Base-by-base conservation (phyloP, 2,888 invertebrate genomes). In the Drosophila pseudotakahashii region DNA sequence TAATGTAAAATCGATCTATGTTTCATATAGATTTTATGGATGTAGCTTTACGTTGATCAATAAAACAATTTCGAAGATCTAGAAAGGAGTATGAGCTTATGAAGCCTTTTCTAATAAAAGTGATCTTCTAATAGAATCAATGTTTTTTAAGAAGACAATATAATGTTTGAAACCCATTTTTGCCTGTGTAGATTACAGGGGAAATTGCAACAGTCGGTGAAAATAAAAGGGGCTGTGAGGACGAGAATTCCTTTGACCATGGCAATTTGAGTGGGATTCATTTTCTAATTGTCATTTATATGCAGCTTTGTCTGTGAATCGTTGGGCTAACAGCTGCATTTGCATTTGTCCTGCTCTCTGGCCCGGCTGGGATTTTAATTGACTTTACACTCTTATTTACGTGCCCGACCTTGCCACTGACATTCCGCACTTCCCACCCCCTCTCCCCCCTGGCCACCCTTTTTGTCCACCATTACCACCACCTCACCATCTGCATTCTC, bases 341-440 rank as follows among this genome's bases (percentile, higher is more conserved):
- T 81, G 66, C 78, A 71, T 82, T 73, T 73, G 78, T 75, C 64
- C 54, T 62, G 62, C 63, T 32, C 62, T 30, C 32, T 63, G 66
- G 53, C 34, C 61, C 41, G 61, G 66, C 26, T 64, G 73, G 50
- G 75, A 86, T 82, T 82, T 82, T 82, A 82, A 82, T 82, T 82
- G 81, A 82, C 83, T 86, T 82, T 82, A 77, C 81, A 83, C 77
- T 83, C 75, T 78, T 86, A 83, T 82, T 82, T 86, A 83, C 83
- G 77, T 83, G 81, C 36, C 55, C 77, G 81, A 69, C 86, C 86
- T 86, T 82, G 86, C 83, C 86, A 76, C 81, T 82, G 83, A 72
- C 83, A 75, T 81, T 66, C 57, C 32, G 6, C 23, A 34, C 26
- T 41, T 48, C 50, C 39, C 30, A 1, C 13, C 36, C 19, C 45